Percentiles rank a stretch among this genome's conserved stretches.
Conservation (phyloP, 1,140 invertebrate species). For the Drosophila subpulchrella region DNA sequence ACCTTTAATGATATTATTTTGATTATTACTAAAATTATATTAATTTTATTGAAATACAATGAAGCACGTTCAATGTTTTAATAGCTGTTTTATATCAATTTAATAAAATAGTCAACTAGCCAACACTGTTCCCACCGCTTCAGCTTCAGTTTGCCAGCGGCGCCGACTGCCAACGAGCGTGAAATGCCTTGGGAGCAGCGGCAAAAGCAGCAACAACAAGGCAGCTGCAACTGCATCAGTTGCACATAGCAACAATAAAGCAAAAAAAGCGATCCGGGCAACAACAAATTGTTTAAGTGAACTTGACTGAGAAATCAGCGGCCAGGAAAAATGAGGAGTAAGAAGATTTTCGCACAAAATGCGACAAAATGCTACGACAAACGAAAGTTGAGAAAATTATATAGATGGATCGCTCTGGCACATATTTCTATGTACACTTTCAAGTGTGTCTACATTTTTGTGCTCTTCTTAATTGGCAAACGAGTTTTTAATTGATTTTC, state of each 20-base stretch:
- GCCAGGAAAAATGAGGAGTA: conserved; percentile 7
- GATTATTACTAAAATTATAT: too few relatives aligned
- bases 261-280: conserved; percentile 49
- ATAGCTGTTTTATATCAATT: too few relatives aligned
- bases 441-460: conserved; percentile 1
- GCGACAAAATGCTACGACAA: conserved; percentile 38
- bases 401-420: conserved; percentile 19
- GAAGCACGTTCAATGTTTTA: too few relatives aligned
- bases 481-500: conserved; percentile 62
- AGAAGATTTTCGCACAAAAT: conserved; percentile 45
- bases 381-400: conserved; percentile 39
- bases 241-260: conserved; percentile 66
- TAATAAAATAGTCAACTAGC: conserved; percentile 3
- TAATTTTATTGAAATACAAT: too few relatives aligned
- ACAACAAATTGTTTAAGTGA: conserved; percentile 79
- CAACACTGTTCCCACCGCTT: conserved; percentile 11
- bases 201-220: conserved; percentile 31
- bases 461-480: conserved; percentile 41
- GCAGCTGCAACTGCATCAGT: conserved; percentile 38
- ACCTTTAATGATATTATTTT: too few relatives aligned
- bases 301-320: conserved; percentile 81
- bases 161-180: conserved; percentile 73
- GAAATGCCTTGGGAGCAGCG: conserved; percentile 72
- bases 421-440: conserved; percentile 19
- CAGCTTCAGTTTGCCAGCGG: conserved; percentile 51